Evolutionary conservation across 1,140 invertebrate genomes (phyloP), one percentile per base, ranked within the genome.

Genomic region (Grapholita molesta): DNA sequence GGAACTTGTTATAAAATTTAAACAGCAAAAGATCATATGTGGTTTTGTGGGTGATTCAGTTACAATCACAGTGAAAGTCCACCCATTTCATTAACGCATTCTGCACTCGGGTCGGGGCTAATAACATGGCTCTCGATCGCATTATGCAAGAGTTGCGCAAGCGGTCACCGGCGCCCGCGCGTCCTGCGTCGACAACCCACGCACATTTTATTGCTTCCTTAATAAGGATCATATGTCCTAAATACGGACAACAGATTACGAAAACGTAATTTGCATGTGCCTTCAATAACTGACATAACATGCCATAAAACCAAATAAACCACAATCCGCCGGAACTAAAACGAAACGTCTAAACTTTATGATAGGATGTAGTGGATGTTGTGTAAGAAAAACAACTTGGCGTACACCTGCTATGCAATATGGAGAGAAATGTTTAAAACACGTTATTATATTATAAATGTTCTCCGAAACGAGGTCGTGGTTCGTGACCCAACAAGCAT

Each of bases 41-140:
- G 15, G n/a, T 15, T 7, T 21, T 48, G 12, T 61, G 30, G 7
- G 55, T 61, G 55, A 61, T 28, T 61, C 55, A 61, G 73, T 65
- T 75, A 78, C 77, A 77, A 73, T 69, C 53, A 5, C 68, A 64
- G 72, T 74, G 83, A 85, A 86, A 85, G 82, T 84, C 70, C 75
- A 77, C 73, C 73, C 72, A 67, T 67, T 72, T 75, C 69, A 75
- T 85, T 86, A 85, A 77, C 79, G 72, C 77, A 76, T 64, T 83
- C 84, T 71, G 76, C 77, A 79, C 77, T 28, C 71, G 32, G 35
- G 35, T 12, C 11, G 35, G 42, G 15, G 52, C 77, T 75, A 75
- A 78, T 77, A 74, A 74, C 64, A 72, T 70, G 71, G 67, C 74
- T 78, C 74, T 76, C 57, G 77, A 67, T 35, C 68, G 70, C 53